Evolutionary conservation across 2,888 invertebrate genomes (phyloP).

Genomic region (Acrobasis suavella): DNA sequence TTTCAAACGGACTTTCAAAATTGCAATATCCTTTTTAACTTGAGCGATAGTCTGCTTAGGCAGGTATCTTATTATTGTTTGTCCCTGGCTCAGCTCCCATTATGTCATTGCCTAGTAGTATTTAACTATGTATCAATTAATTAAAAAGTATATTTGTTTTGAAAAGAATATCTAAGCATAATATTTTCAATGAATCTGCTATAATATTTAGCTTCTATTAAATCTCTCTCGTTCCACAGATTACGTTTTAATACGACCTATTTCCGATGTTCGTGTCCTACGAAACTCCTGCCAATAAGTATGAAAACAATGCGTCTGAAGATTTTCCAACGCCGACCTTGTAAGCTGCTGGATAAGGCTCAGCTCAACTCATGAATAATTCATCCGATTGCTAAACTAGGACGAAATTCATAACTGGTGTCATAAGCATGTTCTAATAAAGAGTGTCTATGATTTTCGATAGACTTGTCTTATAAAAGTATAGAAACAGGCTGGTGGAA

Average conservation of each 20-base stretch:
- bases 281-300: not conserved
- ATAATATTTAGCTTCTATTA: too few species aligned
- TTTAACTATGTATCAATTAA: too few species aligned
- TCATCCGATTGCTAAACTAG: not conserved
- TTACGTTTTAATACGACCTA: not conserved
- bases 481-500: too few species aligned
- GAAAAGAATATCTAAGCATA: too few species aligned
- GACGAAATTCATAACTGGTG: not conserved
- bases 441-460: not conserved
- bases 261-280: not conserved
- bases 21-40: too few species aligned
- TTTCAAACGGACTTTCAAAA: too few species aligned
- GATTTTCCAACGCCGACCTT: not conserved
- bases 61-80: too few species aligned
- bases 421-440: not conserved
- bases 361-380: constrained; percentile 1
- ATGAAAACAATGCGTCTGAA: not conserved
- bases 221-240: not conserved
- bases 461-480: not conserved
- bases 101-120: too few species aligned
- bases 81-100: too few species aligned
- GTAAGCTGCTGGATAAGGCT: not conserved
- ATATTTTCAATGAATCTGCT: too few species aligned
- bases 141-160: too few species aligned
- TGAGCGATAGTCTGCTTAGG: too few species aligned